Conservation (phyloP, 2,888 invertebrate species). For the Linnaemya tessellans region DNA sequence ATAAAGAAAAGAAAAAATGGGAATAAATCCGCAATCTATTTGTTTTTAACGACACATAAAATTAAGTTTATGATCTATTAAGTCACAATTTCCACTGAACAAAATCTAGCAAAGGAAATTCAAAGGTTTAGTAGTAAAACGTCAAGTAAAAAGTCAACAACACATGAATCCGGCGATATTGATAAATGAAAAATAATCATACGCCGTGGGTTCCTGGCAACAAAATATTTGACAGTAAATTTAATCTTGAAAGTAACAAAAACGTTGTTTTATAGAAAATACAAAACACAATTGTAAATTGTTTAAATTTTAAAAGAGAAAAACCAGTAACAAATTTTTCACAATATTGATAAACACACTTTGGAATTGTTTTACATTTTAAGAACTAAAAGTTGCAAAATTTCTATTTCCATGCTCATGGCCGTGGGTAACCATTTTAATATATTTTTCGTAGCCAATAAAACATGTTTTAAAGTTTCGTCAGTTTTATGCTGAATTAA, state of each 20-base stretch:
- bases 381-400: background rate
- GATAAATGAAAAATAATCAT: constrained; percentile 43
- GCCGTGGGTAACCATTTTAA: background rate
- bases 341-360: too few species aligned
- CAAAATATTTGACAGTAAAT: background rate
- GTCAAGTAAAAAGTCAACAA: constrained; percentile 11
- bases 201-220: constrained; percentile 33
- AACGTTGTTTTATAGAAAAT: background rate
- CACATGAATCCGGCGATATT: constrained; percentile 1
- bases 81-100: constrained; percentile 9
- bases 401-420: constrained; percentile 13
- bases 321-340: too few species aligned
- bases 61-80: constrained; percentile 56
- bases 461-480: constrained; percentile 29
- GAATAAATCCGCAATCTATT: constrained; percentile 35
- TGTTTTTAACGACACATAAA: constrained; percentile 47
- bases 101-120: constrained; percentile 22
- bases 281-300: too few species aligned
- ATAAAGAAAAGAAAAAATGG: background rate
- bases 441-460: background rate
- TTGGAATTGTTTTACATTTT: background rate
- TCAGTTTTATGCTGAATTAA: constrained; percentile 29
- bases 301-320: too few species aligned
- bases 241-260: background rate
- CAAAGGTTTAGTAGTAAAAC: constrained; percentile 22